Evolutionary conservation across 1,140 invertebrate species (phyloP), one percentile per base, ranked within the genome.

Genomic region (Ceratina calcarata): DNA sequence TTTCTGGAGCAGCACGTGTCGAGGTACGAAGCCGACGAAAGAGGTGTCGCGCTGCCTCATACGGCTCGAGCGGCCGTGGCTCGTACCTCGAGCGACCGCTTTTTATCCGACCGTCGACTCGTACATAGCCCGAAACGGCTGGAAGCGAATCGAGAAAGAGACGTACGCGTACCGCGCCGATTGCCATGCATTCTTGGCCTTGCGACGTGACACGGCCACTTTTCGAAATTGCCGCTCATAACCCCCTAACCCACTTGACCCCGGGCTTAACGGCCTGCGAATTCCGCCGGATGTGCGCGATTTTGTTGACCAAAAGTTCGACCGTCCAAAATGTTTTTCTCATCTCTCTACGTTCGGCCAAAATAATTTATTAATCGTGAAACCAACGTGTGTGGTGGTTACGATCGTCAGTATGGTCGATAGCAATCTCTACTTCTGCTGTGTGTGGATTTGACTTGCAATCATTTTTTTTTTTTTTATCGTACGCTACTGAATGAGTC

Each of bases 1-100:
- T 85, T 86, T 85, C 80, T 86, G 83, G 80, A 85, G 83, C 80
- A 85, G 62, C 75, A 78, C 83, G 79, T 79, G 75, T 82, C 72
- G 76, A 55, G 64, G n/a, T 74, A 60, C 77, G 60, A 55, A 71
- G 45, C 65, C 68, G 69, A 78, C 74, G 70, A 86, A 69, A 70
- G 70, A 85, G 81, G 75, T 85, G 78, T 86, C 80, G 71, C 80
- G 71, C 83, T 72, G 57, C 83, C 84, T 79, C 80, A 79, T 86
- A 86, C 80, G 83, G 83, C 70, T 53, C 58, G 58, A 37, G 45
- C 15, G 64, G 45, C 53, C 65, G 80, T 73, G 37, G 60, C 55
- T 80, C 67, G 78, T 4, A 55, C 32, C 82, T 78, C 62, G 74
- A 64, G 65, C 72, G 64, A 85, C 75, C 65, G 37, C 83, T 86